These are phyloP conservation scores for Drosophila fuyamai DNA, from an alignment of 1,140 invertebrate genomes.

Conservation along the genomic window DNA sequence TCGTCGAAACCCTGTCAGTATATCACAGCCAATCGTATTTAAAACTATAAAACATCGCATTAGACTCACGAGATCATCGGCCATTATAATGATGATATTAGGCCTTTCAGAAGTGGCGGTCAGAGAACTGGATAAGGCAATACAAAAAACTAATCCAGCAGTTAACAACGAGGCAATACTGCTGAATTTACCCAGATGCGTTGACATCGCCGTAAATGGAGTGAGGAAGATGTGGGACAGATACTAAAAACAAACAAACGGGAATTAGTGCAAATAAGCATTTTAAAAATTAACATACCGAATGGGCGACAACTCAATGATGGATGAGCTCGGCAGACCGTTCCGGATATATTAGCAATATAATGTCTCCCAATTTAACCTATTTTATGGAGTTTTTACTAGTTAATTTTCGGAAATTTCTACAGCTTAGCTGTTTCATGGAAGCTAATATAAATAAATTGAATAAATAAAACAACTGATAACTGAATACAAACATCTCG, in stretches of 20 bases:
- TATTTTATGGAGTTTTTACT: constrained; percentile 6
- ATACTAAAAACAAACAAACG: constrained; percentile 8
- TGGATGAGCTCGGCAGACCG: constrained; percentile 17
- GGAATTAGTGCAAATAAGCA: constrained; percentile 27
- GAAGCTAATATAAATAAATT: constrained; percentile 8
- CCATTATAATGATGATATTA: constrained; percentile 87
- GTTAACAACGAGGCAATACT: constrained; percentile 13
- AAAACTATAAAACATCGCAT: background rate
- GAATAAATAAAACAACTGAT: background rate
- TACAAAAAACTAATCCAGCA: constrained; percentile 14
- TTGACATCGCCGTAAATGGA: constrained; percentile 26
- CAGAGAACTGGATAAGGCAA: background rate
- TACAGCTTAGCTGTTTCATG: constrained; percentile 11
- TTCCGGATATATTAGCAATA: constrained; percentile 33
- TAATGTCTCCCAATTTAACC: constrained; percentile 1
- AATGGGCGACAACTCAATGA: constrained; percentile 31
- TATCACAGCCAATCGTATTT: background rate
- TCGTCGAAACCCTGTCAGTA: constrained; percentile 92
- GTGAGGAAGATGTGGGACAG: constrained; percentile 25
- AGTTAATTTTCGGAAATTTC: constrained; percentile 22
- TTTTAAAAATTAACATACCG: constrained; percentile 31
- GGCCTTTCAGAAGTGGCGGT: constrained; percentile 65
- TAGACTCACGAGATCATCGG: constrained; percentile 86
- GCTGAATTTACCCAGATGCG: constrained; percentile 2
- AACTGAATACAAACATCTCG: constrained; percentile 12